Conservation (phyloP, 2,797 vertebrate species). For the Allobates femoralis region DNA sequence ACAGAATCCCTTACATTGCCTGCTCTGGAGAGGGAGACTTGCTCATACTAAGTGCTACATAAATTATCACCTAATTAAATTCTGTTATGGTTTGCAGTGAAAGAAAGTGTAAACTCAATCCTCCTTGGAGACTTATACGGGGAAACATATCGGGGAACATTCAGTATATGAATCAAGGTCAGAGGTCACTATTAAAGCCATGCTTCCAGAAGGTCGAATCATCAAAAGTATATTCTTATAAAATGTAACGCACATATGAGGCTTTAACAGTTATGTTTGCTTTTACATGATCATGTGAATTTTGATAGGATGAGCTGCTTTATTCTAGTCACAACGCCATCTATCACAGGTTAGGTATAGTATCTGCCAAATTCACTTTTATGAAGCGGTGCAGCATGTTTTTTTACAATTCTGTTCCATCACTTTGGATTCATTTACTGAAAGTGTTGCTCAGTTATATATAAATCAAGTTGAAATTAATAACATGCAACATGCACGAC, state of each 20-base stretch:
- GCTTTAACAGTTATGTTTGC: neutral
- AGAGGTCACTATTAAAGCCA: constrained; percentile 68
- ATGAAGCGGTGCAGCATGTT: too few species aligned
- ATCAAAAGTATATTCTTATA: neutral
- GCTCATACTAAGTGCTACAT: constrained; percentile 81
- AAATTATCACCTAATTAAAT: constrained; percentile 84
- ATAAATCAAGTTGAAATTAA: too few species aligned
- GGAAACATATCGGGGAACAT: constrained; percentile 80
- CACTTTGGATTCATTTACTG: too few species aligned
- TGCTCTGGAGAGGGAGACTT: constrained; percentile 74
- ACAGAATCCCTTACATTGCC: constrained; percentile 70
- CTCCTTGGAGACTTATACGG: constrained; percentile 78
- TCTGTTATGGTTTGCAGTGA: constrained; percentile 75
- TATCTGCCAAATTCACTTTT: too few species aligned
- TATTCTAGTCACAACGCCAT: too few species aligned
- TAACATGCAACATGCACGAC: too few species aligned
- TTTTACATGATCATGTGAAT: neutral
- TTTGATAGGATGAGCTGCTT: neutral
- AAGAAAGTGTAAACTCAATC: constrained; percentile 77
- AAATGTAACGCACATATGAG: neutral
- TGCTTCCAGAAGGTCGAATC: neutral
- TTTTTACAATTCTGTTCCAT: too few species aligned
- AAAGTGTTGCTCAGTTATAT: too few species aligned
- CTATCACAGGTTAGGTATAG: too few species aligned
- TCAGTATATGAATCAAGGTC: constrained; percentile 74